Base-by-base conservation (phyloP, 2,888 invertebrate species). In the Sesamia inferens region DNA sequence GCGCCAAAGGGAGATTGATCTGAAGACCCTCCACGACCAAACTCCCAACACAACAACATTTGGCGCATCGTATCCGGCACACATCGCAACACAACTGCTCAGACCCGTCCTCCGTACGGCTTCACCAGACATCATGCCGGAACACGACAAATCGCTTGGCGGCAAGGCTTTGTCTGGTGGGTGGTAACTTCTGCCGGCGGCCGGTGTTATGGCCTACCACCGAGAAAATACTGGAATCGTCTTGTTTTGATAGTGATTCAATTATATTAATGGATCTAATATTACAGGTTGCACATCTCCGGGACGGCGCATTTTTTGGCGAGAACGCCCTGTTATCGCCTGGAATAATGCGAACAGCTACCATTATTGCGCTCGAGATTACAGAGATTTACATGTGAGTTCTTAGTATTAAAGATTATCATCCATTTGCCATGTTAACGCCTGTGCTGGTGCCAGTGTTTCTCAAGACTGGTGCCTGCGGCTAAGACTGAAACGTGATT, bases 281-380 rank as follows among this genome's bases (percentile, higher is more conserved):
- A 14, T 55, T 71, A 0, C 78, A 93, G 93, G 71, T 91, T 19
- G 95, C 96, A 42, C 97, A 96, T 81, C 90, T 97, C 59, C 95
- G 96, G 55, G 97, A 97, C 83, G 97, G 97, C 1, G 96, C 96
- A 0, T 96, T 96, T 86, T 97, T 97, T 83, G 97, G 97, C 0
- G 97, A 97, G 89, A 92, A 96, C 19, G 95, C 97, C 0, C 85
- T 97, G 13, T 83, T 97, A 13, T 88, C 94, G 7, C 95, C 96
- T 3, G 96, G 96, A 48, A 91, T 95, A 48, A 88, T 93, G 61
- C 92, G 97, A 58, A 93, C 95, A 0, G 96, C 96, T 0, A 97
- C 96, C 19, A 95, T 97, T 4, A 89, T 97, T 8, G 97, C 97
- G 0, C 93, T 97, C 0, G 97, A 97, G 82, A 96, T 97, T 14